A percentile compares a stretch with the other conserved stretches of the same genome.
Evolutionary conservation across 2,797 vertebrate species (phyloP).

Genomic region (Premnoplex brunnescens): DNA sequence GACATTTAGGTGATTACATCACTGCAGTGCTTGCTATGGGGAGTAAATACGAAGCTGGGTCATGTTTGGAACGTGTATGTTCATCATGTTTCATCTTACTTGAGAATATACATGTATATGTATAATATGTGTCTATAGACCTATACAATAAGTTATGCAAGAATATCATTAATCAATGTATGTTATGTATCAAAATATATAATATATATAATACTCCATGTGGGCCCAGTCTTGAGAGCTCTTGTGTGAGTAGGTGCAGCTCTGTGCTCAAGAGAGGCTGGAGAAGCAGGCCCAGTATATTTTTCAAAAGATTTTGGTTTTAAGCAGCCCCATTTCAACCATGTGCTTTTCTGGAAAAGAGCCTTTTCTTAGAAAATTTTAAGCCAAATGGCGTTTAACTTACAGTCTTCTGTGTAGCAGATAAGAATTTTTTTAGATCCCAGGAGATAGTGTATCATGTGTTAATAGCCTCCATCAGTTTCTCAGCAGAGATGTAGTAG

Average conservation of each 20-base stretch:
- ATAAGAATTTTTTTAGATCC: background rate
- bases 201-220: background rate
- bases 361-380: background rate
- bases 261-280: background rate
- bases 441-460: background rate
- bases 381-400: background rate
- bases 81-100: background rate
- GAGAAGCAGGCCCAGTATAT: background rate
- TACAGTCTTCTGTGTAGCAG: background rate
- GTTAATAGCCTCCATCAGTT: background rate
- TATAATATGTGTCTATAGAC: background rate
- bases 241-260: background rate
- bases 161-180: fast-evolving
- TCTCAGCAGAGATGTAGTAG: background rate
- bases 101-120: fast-evolving
- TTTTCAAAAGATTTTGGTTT: background rate
- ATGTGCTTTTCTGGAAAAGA: background rate
- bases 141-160: background rate
- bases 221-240: background rate
- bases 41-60: background rate
- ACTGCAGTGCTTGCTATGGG: background rate
- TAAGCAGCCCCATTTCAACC: background rate
- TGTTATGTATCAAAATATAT: background rate
- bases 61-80: background rate
- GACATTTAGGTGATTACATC: background rate